Conservation (phyloP, 2,888 invertebrate species). For the Monopis laevigella region DNA sequence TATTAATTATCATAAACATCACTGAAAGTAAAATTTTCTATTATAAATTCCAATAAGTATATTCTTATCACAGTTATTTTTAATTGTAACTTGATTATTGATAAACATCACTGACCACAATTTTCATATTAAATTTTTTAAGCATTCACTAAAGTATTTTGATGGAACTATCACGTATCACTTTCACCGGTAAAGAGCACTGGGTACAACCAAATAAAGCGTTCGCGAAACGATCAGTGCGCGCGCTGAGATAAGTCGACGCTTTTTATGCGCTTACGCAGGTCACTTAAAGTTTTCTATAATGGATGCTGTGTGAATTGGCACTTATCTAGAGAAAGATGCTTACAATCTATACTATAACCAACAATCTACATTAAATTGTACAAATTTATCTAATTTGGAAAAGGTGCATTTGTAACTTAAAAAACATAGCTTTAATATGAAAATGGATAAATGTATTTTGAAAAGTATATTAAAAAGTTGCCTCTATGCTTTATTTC, state of each 20-base stretch:
- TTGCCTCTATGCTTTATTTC: too few species aligned
- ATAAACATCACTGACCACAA: slow-evolving; percentile 1
- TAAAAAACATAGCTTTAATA: too few species aligned
- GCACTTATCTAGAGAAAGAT: not conserved
- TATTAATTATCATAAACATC: too few species aligned
- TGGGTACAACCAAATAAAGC: not conserved
- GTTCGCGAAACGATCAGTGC: not conserved
- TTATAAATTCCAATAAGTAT: too few species aligned
- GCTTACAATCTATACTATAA: not conserved
- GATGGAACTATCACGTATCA: not conserved
- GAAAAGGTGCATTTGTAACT: too few species aligned
- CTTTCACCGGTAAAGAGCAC: not conserved
- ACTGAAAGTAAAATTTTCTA: too few species aligned
- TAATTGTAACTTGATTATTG: not conserved
- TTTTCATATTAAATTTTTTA: slow-evolving; percentile 1
- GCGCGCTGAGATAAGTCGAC: slow-evolving; percentile 4
- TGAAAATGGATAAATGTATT: too few species aligned
- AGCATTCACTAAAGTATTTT: not conserved
- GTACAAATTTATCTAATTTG: too few species aligned
- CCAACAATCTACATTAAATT: too few species aligned
- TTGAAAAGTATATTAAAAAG: too few species aligned
- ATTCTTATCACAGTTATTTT: not conserved
- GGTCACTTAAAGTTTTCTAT: not conserved
- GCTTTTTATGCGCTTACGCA: slow-evolving; percentile 10
- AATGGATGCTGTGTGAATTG: not conserved